Evolutionary conservation across 64 coral and sea anemone species (phyloP).

Genomic region (Stylophora pistillata): DNA sequence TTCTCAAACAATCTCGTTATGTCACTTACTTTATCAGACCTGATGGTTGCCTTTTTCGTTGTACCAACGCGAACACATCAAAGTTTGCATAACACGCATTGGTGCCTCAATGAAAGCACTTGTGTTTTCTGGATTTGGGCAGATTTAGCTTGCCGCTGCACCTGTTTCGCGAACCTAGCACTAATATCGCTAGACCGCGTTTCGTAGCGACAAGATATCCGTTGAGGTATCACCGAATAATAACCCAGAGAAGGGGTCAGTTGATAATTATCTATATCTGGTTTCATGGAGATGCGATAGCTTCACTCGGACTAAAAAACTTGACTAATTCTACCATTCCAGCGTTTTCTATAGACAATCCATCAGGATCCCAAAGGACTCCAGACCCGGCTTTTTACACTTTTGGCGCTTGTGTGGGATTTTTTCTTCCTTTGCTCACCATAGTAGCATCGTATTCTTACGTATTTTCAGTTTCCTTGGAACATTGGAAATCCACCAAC

Average conservation of each 20-base stretch:
- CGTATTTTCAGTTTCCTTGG: conserved; percentile 39
- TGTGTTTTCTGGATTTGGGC: conserved; percentile 58
- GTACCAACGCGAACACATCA: conserved; percentile 65
- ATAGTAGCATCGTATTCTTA: conserved; percentile 48
- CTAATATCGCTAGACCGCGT: conserved; percentile 59
- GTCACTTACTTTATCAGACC: conserved; percentile 56
- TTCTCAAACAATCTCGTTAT: conserved; percentile 68
- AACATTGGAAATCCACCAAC: conserved; percentile 41
- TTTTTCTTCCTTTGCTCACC: conserved; percentile 58
- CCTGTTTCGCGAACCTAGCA: conserved; percentile 68
- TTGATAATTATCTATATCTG: conserved; percentile 53
- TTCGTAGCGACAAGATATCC: conserved; percentile 76
- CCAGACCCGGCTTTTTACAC: conserved; percentile 43
- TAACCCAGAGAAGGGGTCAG: neutral
- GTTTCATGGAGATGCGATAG: conserved; percentile 57
- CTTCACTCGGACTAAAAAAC: conserved; percentile 45
- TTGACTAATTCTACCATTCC: conserved; percentile 40
- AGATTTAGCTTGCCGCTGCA: conserved; percentile 48
- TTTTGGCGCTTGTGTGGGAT: conserved; percentile 19
- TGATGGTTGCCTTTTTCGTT: conserved; percentile 58
- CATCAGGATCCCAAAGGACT: conserved; percentile 47
- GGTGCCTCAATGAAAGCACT: conserved; percentile 48
- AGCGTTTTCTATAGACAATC: conserved; percentile 5
- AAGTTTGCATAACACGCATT: conserved; percentile 64
- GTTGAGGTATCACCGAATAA: conserved; percentile 46